Percentiles rank a stretch among this genome's conserved stretches.
Evolutionary conservation across 2,113 vertebrate genomes (phyloP).

Genomic region (Rynchops niger): DNA sequence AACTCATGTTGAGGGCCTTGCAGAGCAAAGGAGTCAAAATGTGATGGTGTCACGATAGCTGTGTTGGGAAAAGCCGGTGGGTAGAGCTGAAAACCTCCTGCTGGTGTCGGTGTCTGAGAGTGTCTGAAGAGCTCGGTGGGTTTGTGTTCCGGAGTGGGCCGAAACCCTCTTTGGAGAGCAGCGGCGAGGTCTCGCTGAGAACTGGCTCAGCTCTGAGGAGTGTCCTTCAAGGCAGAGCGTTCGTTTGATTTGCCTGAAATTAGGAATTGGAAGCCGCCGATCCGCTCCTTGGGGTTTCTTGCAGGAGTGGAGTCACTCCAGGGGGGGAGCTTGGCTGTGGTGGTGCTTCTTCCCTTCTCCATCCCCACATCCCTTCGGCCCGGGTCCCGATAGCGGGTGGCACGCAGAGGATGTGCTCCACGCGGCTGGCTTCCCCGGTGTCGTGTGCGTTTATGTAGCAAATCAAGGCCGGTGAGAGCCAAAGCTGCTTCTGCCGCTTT

Average conservation of each 20-base stretch:
- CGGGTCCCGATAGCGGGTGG: fast-evolving
- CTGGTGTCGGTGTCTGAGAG: too few relatives aligned
- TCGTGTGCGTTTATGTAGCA: not conserved
- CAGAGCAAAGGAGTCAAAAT: not conserved
- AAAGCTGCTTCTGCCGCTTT: not conserved
- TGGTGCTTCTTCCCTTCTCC: not conserved
- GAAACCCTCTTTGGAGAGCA: not conserved
- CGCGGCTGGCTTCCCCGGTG: fast-evolving
- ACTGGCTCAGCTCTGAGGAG: not conserved
- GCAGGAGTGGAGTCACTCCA: not conserved
- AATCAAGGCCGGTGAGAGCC: not conserved
- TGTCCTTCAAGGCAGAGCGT: not conserved
- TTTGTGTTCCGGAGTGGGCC: not conserved
- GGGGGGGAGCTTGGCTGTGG: not conserved
- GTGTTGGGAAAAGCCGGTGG: not conserved
- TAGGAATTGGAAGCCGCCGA: not conserved
- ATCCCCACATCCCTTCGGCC: too few relatives aligned
- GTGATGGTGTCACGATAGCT: fast-evolving
- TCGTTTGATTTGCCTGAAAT: not conserved
- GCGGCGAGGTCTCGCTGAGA: not conserved
- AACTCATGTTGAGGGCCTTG: not conserved
- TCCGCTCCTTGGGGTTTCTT: not conserved
- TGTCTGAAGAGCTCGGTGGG: not conserved
- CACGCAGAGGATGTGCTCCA: not conserved
- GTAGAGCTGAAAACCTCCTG: not conserved